Percentiles rank a stretch among this genome's conserved stretches.
Conservation (phyloP, 2,113 vertebrate genomes). For the Corythornis vintsioides region DNA sequence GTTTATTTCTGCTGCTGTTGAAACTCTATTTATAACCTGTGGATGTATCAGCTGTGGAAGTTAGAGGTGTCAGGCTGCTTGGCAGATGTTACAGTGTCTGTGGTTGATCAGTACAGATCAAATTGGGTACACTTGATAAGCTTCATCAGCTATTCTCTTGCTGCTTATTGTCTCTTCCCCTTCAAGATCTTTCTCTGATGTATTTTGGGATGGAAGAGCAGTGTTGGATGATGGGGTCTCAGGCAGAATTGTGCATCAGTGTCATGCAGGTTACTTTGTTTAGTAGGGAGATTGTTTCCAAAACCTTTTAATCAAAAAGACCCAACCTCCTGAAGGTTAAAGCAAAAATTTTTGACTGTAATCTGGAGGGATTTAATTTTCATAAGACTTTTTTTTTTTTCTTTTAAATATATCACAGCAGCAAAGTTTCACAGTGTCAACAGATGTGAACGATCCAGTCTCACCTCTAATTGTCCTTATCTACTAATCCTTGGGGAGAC, state of each 20-base stretch:
- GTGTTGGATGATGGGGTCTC: not conserved
- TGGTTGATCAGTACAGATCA: not conserved
- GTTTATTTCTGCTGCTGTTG: not conserved
- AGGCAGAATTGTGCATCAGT: not conserved
- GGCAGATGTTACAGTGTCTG: not conserved
- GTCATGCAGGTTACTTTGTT: not conserved
- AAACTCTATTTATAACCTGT: not conserved
- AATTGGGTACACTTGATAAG: not conserved
- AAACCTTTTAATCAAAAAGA: not conserved
- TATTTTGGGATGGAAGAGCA: not conserved
- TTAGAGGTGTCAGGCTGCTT: not conserved
- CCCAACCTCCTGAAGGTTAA: not conserved
- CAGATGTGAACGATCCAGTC: not conserved
- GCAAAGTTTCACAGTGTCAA: not conserved
- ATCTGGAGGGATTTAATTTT: not conserved
- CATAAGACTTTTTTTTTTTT: not conserved
- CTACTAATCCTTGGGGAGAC: not conserved
- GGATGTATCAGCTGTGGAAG: not conserved
- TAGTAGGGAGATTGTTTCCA: not conserved
- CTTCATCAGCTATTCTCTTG: not conserved
- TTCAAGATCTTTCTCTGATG: not conserved
- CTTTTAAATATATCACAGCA: not conserved
- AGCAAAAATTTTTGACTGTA: not conserved
- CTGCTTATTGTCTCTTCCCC: not conserved
- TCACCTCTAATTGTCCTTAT: not conserved